Evolutionary conservation across 2,113 vertebrate genomes (phyloP).

Genomic region (Erpornis zantholeuca): DNA sequence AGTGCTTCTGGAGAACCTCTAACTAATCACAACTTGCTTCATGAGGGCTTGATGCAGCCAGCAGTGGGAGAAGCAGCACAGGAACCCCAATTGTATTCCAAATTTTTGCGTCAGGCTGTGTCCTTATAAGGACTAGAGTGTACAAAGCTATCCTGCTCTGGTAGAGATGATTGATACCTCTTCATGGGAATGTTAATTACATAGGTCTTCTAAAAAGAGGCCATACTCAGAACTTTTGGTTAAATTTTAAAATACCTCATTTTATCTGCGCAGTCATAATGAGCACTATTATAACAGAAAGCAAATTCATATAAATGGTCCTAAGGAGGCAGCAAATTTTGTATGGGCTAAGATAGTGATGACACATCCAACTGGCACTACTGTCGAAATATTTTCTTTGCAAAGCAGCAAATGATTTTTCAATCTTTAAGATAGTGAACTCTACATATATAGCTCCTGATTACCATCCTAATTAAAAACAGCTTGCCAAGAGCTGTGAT

Average conservation of each 20-base stretch:
- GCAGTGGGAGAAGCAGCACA: not conserved
- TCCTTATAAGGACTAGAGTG: not conserved
- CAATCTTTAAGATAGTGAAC: not conserved
- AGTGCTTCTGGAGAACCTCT: not conserved
- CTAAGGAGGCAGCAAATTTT: not conserved
- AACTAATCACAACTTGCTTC: not conserved
- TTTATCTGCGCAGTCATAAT: not conserved
- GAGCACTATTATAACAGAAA: not conserved
- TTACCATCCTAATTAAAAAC: not conserved
- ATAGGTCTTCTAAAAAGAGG: not conserved
- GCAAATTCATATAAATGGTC: not conserved
- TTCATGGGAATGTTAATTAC: not conserved
- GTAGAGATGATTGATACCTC: not conserved
- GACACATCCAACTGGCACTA: not conserved
- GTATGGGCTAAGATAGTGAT: not conserved
- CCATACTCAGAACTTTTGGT: not conserved
- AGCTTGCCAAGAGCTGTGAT: not conserved
- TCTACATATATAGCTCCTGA: not conserved
- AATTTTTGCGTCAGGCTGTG: not conserved
- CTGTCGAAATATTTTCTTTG: not conserved
- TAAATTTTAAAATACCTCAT: not conserved
- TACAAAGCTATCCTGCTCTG: not conserved
- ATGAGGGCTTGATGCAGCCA: not conserved
- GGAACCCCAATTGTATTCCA: fast-evolving
- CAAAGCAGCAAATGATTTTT: not conserved